Conservation (phyloP, 2,888 invertebrate species). For the Drosophila tripunctata region DNA sequence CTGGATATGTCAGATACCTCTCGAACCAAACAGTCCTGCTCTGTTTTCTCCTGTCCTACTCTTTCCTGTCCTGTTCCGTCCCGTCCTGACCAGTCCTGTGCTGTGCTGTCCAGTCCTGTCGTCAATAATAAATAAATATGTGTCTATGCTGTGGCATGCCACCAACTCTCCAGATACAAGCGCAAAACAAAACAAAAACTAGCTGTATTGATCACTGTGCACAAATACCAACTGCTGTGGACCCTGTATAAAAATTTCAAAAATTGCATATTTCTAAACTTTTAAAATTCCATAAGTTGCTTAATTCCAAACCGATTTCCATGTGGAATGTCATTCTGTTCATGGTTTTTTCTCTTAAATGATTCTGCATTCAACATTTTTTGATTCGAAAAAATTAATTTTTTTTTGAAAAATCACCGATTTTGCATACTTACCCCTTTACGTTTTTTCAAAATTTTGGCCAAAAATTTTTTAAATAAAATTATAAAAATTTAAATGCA, state of each 20-base stretch:
- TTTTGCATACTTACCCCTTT: too few relatives aligned
- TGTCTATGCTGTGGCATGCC: conserved; percentile 77
- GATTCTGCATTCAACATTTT: too few relatives aligned
- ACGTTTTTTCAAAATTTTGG: too few relatives aligned
- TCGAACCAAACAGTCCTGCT: conserved; percentile 9
- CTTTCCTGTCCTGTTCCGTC: neutral
- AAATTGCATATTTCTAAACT: too few relatives aligned
- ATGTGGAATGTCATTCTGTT: too few relatives aligned
- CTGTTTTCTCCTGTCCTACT: neutral
- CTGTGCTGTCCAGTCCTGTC: conserved; percentile 20
- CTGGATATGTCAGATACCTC: conserved; percentile 50
- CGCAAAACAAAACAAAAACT: conserved; percentile 14
- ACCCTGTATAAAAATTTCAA: neutral
- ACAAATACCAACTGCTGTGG: neutral
- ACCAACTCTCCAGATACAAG: conserved; percentile 31
- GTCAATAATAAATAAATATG: conserved; percentile 71
- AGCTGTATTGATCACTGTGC: neutral
- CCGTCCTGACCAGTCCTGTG: neutral
- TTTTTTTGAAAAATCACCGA: too few relatives aligned
- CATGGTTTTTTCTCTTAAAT: too few relatives aligned
- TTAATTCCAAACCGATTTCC: too few relatives aligned
- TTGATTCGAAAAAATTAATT: too few relatives aligned
- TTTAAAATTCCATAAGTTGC: too few relatives aligned
- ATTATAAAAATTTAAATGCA: too few relatives aligned
- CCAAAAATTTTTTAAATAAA: too few relatives aligned